phyloP scores from a whole-genome alignment of 2,113 vertebrate genomes.

The Neofelis nebulosa region DNA sequence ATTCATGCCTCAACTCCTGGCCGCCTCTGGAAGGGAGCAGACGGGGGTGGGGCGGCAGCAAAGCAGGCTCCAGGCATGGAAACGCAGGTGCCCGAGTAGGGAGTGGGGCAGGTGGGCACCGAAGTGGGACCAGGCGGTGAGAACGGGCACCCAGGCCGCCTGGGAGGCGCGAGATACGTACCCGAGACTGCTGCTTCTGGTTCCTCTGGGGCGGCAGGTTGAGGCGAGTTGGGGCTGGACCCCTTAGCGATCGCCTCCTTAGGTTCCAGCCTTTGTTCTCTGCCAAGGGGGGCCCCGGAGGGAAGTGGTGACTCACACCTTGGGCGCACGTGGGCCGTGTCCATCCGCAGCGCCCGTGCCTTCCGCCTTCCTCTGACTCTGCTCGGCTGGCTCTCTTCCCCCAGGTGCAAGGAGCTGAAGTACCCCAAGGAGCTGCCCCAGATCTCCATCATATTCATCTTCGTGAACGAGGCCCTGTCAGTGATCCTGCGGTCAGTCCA shows the following conservation, averaged over 20 bases:
- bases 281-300: background rate
- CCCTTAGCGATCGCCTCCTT: background rate
- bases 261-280: background rate
- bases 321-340: rapidly evolving
- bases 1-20: background rate
- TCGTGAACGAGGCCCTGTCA: conserved; percentile 97
- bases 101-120: too few relatives aligned
- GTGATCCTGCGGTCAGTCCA: conserved; percentile 97
- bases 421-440: conserved; percentile 94
- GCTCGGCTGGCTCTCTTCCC: background rate
- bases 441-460: conserved; percentile 99
- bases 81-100: too few relatives aligned
- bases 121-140: background rate
- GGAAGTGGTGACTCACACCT: rapidly evolving
- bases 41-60: background rate
- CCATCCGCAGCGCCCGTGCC: rapidly evolving
- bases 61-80: background rate
- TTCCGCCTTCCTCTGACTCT: background rate
- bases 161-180: background rate
- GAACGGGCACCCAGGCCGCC: too few relatives aligned
- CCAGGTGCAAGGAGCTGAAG: conserved; percentile 93
- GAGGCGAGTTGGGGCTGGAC: background rate
- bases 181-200: background rate
- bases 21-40: background rate
- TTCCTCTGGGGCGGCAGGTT: background rate